Conservation (phyloP, 2,888 invertebrate species). For the Megaustenia siamemsis region DNA sequence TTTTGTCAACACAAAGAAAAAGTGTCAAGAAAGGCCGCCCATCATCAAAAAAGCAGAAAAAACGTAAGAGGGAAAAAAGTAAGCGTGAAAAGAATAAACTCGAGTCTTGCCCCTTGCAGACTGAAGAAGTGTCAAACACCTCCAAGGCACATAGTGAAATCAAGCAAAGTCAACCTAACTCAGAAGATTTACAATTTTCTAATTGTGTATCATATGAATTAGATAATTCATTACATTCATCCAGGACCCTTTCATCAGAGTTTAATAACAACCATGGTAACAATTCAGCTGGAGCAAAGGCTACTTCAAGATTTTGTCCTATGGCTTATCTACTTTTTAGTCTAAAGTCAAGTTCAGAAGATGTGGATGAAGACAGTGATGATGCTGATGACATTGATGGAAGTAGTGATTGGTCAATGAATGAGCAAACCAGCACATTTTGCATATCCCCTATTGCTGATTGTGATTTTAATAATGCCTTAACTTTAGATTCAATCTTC, state of each 20-base stretch:
- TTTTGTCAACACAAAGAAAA: slow-evolving; percentile 40
- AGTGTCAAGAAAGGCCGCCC: slow-evolving; percentile 41
- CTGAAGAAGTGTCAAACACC: background rate
- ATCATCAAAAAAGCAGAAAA: slow-evolving; percentile 48
- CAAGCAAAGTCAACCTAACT: background rate
- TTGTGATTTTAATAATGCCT: slow-evolving; percentile 12
- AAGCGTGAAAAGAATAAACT: slow-evolving; percentile 42
- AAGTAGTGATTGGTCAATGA: slow-evolving; percentile 21
- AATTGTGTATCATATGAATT: background rate
- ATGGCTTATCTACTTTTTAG: slow-evolving; percentile 5
- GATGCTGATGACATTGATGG: slow-evolving; percentile 14
- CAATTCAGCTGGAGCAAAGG: background rate
- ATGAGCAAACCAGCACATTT: background rate
- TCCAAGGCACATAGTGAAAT: background rate
- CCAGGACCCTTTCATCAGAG: background rate
- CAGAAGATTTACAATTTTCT: background rate
- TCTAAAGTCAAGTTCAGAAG: slow-evolving; percentile 6
- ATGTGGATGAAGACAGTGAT: slow-evolving; percentile 8
- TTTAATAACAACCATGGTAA: background rate
- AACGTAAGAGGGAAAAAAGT: slow-evolving; percentile 37
- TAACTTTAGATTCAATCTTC: slow-evolving; percentile 23
- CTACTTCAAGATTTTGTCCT: background rate
- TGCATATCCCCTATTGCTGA: slow-evolving; percentile 10
- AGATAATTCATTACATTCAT: background rate
- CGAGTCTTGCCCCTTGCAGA: background rate